Conservation (phyloP, 1,140 invertebrate species). For the Prorops nasuta region DNA sequence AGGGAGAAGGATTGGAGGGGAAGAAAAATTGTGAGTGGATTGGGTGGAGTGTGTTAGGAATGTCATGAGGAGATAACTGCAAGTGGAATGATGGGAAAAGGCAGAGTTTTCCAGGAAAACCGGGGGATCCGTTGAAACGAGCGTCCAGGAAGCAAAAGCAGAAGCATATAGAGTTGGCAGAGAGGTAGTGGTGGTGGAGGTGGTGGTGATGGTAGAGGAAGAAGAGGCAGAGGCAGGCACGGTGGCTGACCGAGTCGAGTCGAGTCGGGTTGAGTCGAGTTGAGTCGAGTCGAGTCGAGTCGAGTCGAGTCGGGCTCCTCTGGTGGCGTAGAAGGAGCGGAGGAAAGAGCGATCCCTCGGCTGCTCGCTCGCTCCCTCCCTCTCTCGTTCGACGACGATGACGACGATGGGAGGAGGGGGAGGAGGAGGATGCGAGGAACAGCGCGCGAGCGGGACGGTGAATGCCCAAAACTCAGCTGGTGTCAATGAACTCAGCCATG, state of each 20-base stretch:
- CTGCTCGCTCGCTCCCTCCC: not conserved
- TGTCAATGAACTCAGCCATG: conserved; percentile 58
- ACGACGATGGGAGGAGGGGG: no score
- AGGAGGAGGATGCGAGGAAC: conserved; percentile 18
- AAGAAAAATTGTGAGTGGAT: no score
- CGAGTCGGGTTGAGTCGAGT: no score
- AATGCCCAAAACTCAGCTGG: conserved; percentile 55
- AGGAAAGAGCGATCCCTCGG: not conserved
- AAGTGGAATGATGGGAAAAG: no score
- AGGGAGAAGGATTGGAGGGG: no score
- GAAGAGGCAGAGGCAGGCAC: no score
- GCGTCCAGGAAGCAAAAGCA: conserved; percentile 18
- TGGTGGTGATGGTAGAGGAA: conserved; percentile 33
- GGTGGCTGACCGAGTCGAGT: conserved; percentile 14
- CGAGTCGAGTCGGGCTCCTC: not conserved
- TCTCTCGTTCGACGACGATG: conserved; percentile 17
- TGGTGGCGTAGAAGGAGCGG: not conserved
- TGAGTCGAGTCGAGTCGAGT: not conserved
- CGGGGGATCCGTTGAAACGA: conserved; percentile 14
- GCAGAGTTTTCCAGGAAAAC: conserved; percentile 6
- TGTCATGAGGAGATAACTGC: no score
- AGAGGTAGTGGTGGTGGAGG: conserved; percentile 20
- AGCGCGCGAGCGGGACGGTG: conserved; percentile 39
- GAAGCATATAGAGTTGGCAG: conserved; percentile 12
- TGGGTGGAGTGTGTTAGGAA: no score